Evolutionary conservation across 1,140 invertebrate genomes (phyloP), one percentile per base, ranked within the genome.

Genomic region (Saccostrea glomerata): DNA sequence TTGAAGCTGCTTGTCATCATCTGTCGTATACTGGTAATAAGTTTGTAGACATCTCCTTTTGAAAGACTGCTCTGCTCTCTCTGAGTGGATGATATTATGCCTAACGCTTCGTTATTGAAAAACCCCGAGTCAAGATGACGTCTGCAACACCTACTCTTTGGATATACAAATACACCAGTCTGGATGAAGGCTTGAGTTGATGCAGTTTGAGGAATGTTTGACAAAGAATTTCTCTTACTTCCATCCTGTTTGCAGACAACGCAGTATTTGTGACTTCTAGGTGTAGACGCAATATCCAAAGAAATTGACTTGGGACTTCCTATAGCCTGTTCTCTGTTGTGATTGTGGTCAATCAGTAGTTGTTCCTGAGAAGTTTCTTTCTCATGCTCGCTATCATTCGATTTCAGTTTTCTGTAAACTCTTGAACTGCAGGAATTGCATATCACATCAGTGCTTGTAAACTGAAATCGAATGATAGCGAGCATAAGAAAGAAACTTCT

Each of bases 221-320:
- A 9, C 70, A 73, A 73, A n/a, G n/a, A n/a, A n/a, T n/a, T n/a
- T n/a, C 70, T 73, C 7, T 73, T 6, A 73, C 20, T 73, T 73
- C 20, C 70, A 6, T 73, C 70, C 20, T 73, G 6, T 6, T 20
- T 6, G 20, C 70, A 73, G 6, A 73, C 70, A 20, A 73, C 20
- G 20, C 70, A 73, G 30, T 73, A 73, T 73, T 73, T 73, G 70
- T 73, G 70, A 9, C 7, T 9, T 73, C 6, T 6, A 6, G 70
- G 6, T 23, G 70, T 73, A 9, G 70, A 9, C 20, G 70, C 7
- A 73, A 73, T 73, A 7, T 6, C 30, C 6, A 73, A 20, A 6
- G 70, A 20, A 23, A 73, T 73, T n/a, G 70, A 73, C 70, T 73
- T 73, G 7, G 70, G 70, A 20, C 70, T 73, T 73, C 13, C 13